Evolutionary conservation across 2,113 vertebrate species (phyloP), one percentile per base, ranked within the genome.

Genomic region (Neofelis nebulosa): DNA sequence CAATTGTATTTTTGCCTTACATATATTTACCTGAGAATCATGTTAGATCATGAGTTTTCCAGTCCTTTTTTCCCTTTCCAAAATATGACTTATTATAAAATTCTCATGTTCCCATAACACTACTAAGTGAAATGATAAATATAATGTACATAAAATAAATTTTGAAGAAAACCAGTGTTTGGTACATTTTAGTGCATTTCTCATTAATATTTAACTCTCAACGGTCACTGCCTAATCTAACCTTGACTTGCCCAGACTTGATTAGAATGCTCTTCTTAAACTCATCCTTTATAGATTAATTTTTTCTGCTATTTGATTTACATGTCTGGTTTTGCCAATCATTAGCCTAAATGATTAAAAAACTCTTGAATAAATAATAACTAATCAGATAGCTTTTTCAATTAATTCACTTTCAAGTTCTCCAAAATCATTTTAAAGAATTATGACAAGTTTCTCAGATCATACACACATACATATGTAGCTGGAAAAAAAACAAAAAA

Each of bases 351-450:
- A 68, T 71, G 83, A 79, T 79, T 25, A 2, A 6, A 45, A 82
- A 57, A 25, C 13, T 79, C 33, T 78, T 82, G 19, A 95, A 76
- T 88, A 66, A 95, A 50, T 84, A 52, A 92, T 61, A 78, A 88
- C 61, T 84, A 88, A 80, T 94, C 66, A 68, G 19, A 57, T 52
- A 68, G 91, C 55, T 94, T 68, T 74, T 88, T 87, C 63, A 93
- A 85, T 33, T 95, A 96, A 95, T 25, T 36, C 4, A 73, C 13
- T 1, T 97, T 83, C 96, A 9, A 63, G 0, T 38, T 90, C 19
- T 45, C 66, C 78, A 33, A 97, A 76, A 66, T 31, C 66, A 36
- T 74, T 91, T 95, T 92, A 97, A 91, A 84, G 69, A 33, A 88
- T 23, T 90, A 11, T 65, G 48, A 96, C 95, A 48, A 96, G 6